A percentile compares a stretch with the other conserved stretches of the same genome.
These are phyloP conservation scores for Hippocampus barbouri DNA, from an alignment of 2,113 vertebrate genomes.

Conservation along the genomic window DNA sequence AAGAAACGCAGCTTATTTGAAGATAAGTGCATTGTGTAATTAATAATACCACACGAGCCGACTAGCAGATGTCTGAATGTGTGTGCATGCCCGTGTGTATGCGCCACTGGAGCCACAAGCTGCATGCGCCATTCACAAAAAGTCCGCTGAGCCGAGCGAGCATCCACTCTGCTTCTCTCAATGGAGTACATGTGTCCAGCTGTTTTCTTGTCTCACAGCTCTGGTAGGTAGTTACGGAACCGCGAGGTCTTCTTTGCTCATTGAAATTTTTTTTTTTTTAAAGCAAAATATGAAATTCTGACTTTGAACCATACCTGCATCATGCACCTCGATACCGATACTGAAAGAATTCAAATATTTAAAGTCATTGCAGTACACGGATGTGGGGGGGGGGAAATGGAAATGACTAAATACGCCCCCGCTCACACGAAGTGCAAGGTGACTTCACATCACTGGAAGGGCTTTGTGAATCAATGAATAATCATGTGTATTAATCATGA, in stretches of 20 bases:
- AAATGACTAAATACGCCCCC: too few species aligned
- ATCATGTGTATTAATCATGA: too few species aligned
- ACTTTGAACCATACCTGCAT: neutral
- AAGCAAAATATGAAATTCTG: neutral
- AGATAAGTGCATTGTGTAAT: conserved; percentile 1
- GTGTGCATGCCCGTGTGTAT: neutral
- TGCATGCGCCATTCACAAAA: conserved; percentile 69
- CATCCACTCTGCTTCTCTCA: conserved; percentile 51
- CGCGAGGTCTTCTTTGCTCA: neutral
- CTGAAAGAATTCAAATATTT: too few species aligned
- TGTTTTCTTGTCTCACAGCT: conserved; percentile 6
- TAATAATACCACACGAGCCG: neutral
- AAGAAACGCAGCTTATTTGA: neutral
- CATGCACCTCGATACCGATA: too few species aligned
- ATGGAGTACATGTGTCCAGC: conserved; percentile 57
- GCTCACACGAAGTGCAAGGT: too few species aligned
- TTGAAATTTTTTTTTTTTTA: too few species aligned
- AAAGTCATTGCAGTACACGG: too few species aligned
- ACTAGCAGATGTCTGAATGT: neutral
- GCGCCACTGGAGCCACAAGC: neutral
- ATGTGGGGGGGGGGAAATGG: too few species aligned
- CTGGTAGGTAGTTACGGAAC: neutral
- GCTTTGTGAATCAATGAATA: too few species aligned
- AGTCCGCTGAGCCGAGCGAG: conserved; percentile 36
- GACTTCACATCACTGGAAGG: too few species aligned